Evolutionary conservation across 2,113 vertebrate species (phyloP).

Genomic region (Spea bombifrons): DNA sequence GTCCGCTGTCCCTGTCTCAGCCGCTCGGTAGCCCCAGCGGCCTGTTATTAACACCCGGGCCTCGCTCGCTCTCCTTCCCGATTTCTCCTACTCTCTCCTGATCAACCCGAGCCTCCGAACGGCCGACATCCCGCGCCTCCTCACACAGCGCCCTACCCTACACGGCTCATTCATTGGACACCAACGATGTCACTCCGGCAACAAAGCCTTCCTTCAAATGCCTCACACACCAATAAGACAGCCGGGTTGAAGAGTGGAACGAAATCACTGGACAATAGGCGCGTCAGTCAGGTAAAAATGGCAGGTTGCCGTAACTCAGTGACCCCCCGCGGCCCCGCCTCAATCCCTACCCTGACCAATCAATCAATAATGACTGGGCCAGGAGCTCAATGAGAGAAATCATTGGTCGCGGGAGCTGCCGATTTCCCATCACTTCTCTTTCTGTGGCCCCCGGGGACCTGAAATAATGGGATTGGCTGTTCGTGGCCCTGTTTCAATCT

Average conservation of each 20-base stretch:
- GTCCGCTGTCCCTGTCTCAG: background rate
- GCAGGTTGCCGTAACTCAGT: background rate
- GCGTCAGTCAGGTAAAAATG: slow-evolving; percentile 6
- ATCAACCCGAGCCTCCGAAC: slow-evolving; percentile 29
- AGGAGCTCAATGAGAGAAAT: too few relatives aligned
- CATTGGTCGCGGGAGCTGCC: background rate
- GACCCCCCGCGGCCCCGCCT: background rate
- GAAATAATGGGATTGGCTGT: background rate
- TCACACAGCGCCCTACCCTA: slow-evolving; percentile 38
- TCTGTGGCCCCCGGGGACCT: background rate
- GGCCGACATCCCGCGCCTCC: slow-evolving; percentile 44
- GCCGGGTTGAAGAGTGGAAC: background rate
- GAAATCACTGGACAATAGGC: background rate
- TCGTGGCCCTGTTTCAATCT: background rate
- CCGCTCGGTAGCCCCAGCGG: background rate
- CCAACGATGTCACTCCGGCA: background rate
- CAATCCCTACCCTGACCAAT: background rate
- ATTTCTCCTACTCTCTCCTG: slow-evolving; percentile 1
- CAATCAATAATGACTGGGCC: background rate
- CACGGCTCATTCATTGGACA: slow-evolving; percentile 29
- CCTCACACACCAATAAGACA: background rate
- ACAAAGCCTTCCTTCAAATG: background rate
- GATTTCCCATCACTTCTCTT: background rate
- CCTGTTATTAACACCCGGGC: background rate
- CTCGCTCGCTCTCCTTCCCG: background rate